Percentiles rank a stretch among this genome's conserved stretches.
Conservation (phyloP, 2,113 vertebrate species). For the Paramormyrops kingsleyae region DNA sequence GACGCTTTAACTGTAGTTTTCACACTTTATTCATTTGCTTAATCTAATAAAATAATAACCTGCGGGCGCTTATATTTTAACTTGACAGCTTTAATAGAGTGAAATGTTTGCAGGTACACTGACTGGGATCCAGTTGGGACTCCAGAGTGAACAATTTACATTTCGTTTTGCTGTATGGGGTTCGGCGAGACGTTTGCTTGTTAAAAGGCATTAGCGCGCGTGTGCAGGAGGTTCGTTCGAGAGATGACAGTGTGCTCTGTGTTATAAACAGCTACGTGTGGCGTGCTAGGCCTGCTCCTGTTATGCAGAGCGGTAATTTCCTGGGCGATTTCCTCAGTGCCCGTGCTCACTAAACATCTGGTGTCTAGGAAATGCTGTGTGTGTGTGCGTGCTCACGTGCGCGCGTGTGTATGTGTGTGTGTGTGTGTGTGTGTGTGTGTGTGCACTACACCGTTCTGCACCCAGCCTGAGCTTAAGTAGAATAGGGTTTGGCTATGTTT, state of each 20-base stretch:
- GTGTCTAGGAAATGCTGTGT: background rate
- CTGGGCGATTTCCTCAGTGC: constrained; percentile 3
- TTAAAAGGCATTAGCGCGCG: background rate
- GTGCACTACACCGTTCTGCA: background rate
- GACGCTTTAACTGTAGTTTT: background rate
- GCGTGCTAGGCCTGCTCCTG: background rate
- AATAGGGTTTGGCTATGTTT: background rate
- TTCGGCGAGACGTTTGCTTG: background rate
- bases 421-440: background rate
- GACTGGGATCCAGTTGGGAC: background rate
- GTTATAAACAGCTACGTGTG: background rate
- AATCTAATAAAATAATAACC: background rate
- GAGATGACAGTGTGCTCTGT: background rate
- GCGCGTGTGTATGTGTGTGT: background rate
- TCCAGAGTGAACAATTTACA: background rate
- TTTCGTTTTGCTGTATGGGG: background rate
- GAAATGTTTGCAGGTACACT: background rate
- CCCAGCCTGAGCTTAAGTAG: background rate
- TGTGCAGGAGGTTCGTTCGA: background rate
- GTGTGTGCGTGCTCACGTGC: background rate
- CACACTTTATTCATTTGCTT: background rate
- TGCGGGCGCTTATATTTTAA: background rate
- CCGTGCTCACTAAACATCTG: background rate
- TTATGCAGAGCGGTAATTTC: background rate
- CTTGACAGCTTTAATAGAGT: background rate